Conservation (phyloP, 2,113 vertebrate species). For the Pomatostomus ruficeps region DNA sequence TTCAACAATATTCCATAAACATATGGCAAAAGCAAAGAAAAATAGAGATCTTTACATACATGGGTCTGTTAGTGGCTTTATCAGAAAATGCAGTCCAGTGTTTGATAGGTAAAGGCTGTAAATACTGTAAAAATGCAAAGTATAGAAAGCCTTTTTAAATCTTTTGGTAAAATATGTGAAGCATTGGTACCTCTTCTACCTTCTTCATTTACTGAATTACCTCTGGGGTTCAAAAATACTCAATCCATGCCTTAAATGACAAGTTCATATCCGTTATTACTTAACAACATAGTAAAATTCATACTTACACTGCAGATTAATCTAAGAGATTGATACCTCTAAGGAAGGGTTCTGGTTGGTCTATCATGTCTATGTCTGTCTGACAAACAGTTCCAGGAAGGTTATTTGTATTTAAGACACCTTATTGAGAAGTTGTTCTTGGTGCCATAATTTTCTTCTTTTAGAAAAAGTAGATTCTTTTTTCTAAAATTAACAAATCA, state of each 20-base stretch:
- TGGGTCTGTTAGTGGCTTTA: neutral
- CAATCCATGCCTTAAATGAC: neutral
- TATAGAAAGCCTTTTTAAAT: neutral
- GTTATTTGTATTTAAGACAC: neutral
- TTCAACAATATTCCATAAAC: neutral
- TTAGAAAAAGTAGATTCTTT: neutral
- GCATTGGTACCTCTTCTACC: neutral
- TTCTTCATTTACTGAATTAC: neutral
- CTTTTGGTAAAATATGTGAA: neutral
- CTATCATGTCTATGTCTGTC: neutral
- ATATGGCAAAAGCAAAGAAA: neutral
- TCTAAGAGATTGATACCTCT: neutral
- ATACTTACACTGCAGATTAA: neutral
- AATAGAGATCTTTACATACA: neutral
- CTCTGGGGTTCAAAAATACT: neutral
- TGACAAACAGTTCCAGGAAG: conserved; percentile 47
- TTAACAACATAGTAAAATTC: neutral
- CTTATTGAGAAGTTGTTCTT: conserved; percentile 12
- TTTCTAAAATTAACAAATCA: neutral
- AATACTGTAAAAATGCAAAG: neutral
- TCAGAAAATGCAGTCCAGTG: neutral
- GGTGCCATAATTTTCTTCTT: neutral
- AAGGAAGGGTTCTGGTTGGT: neutral
- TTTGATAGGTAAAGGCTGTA: neutral
- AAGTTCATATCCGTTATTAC: neutral